Conservation (phyloP, 1,140 invertebrate species). For the Drosophila quadrilineata region DNA sequence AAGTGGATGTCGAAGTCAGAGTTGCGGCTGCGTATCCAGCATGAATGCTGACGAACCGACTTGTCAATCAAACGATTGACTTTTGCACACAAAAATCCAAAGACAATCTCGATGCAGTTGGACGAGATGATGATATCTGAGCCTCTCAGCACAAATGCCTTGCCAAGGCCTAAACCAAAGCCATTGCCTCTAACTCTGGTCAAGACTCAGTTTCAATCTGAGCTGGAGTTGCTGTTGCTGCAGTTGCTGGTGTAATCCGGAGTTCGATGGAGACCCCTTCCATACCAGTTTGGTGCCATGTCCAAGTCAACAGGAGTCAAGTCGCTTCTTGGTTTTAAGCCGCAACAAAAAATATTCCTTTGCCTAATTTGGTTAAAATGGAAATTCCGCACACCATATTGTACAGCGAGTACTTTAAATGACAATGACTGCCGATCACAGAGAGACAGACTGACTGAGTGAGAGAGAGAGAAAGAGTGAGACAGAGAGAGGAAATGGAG, state of each 20-base stretch:
- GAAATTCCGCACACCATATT: conserved; percentile 77
- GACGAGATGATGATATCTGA: conserved; percentile 59
- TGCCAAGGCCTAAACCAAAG: no score
- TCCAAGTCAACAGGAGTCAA: conserved; percentile 22
- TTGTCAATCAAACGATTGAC: conserved; percentile 77
- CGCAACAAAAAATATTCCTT: conserved; percentile 63
- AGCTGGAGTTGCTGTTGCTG: conserved; percentile 5
- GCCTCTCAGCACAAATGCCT: no score
- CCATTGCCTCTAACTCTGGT: neutral
- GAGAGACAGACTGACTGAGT: neutral
- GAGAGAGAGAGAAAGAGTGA: conserved; percentile 1
- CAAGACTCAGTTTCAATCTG: neutral
- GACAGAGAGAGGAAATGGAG: conserved; percentile 27
- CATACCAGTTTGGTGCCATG: conserved; percentile 24
- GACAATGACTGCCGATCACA: conserved; percentile 47
- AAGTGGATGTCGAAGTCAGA: no score
- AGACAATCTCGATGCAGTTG: conserved; percentile 65
- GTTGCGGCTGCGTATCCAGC: conserved; percentile 20
- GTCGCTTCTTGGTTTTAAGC: conserved; percentile 49
- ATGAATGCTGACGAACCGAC: conserved; percentile 52
- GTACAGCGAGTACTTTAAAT: conserved; percentile 75
- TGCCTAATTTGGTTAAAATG: conserved; percentile 77
- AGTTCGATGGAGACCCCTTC: conserved; percentile 7
- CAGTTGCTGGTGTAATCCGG: neutral
- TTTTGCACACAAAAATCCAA: conserved; percentile 70